Conservation (phyloP, 2,797 vertebrate genomes). For the Acestrorhynchus altus region DNA sequence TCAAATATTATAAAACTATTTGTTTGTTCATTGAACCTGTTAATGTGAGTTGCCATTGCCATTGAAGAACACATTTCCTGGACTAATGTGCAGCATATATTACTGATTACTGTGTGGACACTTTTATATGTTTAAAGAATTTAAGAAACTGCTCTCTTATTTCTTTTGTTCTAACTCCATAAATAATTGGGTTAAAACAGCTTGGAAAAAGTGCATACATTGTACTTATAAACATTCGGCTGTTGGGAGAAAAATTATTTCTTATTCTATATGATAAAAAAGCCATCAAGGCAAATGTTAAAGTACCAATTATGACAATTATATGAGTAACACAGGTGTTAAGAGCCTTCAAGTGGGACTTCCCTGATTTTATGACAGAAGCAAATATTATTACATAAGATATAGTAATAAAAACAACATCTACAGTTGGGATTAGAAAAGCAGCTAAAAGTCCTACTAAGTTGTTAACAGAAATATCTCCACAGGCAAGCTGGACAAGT, state of each 20-base stretch:
- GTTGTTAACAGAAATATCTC: slow-evolving; percentile 26
- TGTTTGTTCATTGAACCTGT: no score
- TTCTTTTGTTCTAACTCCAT: slow-evolving; percentile 65
- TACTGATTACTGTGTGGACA: not conserved
- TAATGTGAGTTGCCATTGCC: not conserved
- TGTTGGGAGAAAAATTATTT: slow-evolving; percentile 42
- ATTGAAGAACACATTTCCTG: not conserved
- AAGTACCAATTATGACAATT: slow-evolving; percentile 64
- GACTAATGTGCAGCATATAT: not conserved
- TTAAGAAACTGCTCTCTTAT: slow-evolving; percentile 60
- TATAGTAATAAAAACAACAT: slow-evolving; percentile 63
- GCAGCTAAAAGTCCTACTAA: slow-evolving; percentile 60
- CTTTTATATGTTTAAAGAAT: slow-evolving; percentile 36
- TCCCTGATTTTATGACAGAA: slow-evolving; percentile 55
- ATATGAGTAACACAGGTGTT: slow-evolving; percentile 70
- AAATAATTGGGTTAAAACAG: slow-evolving; percentile 67
- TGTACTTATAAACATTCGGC: slow-evolving; percentile 56
- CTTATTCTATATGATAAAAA: slow-evolving; percentile 64
- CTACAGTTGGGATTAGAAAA: slow-evolving; percentile 59
- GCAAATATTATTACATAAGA: slow-evolving; percentile 68
- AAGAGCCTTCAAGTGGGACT: slow-evolving; percentile 58
- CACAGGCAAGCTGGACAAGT: slow-evolving; percentile 44
- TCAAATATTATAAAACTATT: no score
- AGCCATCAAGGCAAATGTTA: slow-evolving; percentile 47
- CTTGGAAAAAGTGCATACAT: slow-evolving; percentile 62